phyloP scores from a whole-genome alignment of 2,113 vertebrate species.

The Xenopus borealis region DNA sequence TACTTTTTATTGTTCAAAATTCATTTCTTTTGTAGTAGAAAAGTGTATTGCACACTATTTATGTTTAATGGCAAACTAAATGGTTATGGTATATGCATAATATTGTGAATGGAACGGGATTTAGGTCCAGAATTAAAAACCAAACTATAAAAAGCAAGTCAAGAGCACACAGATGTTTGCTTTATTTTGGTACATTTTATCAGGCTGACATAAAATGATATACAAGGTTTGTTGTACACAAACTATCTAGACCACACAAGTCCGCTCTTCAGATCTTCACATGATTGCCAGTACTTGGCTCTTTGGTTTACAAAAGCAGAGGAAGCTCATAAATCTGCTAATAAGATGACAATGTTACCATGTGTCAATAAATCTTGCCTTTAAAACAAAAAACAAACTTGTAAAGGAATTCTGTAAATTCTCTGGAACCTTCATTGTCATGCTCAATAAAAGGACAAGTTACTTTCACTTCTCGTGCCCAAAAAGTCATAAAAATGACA shows the following conservation, averaged over 20 bases:
- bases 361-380: conserved; percentile 9
- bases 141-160: too few relatives aligned
- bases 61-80: too few relatives aligned
- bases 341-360: conserved; percentile 24
- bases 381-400: conserved; percentile 5
- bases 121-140: too few relatives aligned
- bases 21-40: too few relatives aligned
- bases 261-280: not conserved
- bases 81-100: too few relatives aligned
- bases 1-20: too few relatives aligned
- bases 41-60: too few relatives aligned
- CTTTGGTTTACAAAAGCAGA: conserved; percentile 18
- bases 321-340: conserved; percentile 28
- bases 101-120: too few relatives aligned
- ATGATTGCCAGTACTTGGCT: not conserved
- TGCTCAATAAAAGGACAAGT: conserved; percentile 7
- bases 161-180: not conserved
- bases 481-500: conserved; percentile 24
- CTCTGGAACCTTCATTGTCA: not conserved
- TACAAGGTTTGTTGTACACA: conserved; percentile 1
- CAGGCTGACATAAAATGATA: conserved; percentile 27
- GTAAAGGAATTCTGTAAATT: too few relatives aligned
- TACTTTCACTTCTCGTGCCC: conserved; percentile 14
- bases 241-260: conserved; percentile 29
- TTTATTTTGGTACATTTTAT: not conserved